These are phyloP conservation scores for Cenopis cana DNA, from an alignment of 2,888 invertebrate species.

Conservation along the genomic window DNA sequence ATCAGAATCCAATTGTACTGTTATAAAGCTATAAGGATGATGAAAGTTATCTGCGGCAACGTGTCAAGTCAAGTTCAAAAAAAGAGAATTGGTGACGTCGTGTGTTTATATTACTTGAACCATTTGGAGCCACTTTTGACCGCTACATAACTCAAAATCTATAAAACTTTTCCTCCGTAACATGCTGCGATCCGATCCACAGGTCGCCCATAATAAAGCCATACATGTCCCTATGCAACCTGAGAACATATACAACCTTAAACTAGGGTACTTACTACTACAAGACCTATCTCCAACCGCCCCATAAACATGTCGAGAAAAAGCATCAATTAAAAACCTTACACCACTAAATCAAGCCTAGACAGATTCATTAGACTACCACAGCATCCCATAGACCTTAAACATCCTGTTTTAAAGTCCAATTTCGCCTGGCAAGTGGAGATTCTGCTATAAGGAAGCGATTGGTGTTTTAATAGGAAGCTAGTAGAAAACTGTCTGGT, in stretches of 20 bases:
- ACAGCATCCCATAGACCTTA: slow-evolving; percentile 3
- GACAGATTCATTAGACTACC: slow-evolving; percentile 33
- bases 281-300: slow-evolving; percentile 12
- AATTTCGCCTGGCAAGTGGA: not conserved
- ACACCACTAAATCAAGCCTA: slow-evolving; percentile 28
- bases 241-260: not conserved
- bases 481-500: slow-evolving; percentile 24
- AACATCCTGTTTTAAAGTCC: not conserved
- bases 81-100: no score
- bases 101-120: no score
- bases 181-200: not conserved
- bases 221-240: not conserved
- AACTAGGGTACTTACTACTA: slow-evolving; percentile 14
- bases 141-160: no score
- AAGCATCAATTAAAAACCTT: slow-evolving; percentile 34
- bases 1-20: no score
- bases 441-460: slow-evolving; percentile 28
- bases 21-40: no score
- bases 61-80: no score
- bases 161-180: not conserved
- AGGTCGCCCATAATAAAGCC: not conserved
- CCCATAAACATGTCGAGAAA: slow-evolving; percentile 35
- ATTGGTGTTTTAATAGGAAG: slow-evolving; percentile 21
- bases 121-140: no score
- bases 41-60: no score